A percentile compares a stretch with the other conserved stretches of the same genome.
Evolutionary conservation across 2,797 vertebrate species (phyloP).

Genomic region (Melanogrammus aeglefinus): DNA sequence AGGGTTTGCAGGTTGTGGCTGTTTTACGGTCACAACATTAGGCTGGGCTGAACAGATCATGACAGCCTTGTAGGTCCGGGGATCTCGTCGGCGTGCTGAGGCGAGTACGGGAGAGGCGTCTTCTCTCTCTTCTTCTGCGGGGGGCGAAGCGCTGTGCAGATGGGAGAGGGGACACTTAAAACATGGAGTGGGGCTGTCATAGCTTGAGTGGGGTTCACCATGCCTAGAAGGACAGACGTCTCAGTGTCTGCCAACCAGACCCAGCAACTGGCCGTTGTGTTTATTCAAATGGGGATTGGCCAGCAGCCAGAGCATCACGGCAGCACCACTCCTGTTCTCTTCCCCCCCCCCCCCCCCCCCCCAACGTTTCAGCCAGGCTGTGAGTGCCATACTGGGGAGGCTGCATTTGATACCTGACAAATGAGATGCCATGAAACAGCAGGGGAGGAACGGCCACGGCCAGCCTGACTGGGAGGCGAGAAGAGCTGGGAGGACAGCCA

Average conservation of each 20-base stretch:
- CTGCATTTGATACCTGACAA: conserved; percentile 85
- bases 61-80: too few relatives aligned
- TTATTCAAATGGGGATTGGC: conserved; percentile 88
- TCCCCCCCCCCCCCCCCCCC: too few relatives aligned
- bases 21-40: background rate
- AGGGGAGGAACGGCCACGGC: conserved; percentile 56
- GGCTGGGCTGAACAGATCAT: background rate
- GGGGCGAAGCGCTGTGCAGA: background rate
- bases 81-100: too few relatives aligned
- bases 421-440: conserved; percentile 82
- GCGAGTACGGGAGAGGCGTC: background rate
- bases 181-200: background rate
- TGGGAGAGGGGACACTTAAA: background rate
- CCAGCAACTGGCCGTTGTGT: conserved; percentile 77
- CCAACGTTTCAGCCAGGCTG: conserved; percentile 39
- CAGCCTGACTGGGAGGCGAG: background rate
- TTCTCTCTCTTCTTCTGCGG: background rate
- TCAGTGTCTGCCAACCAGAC: conserved; percentile 74
- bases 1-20: background rate
- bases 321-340: conserved; percentile 67
- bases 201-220: background rate
- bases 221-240: conserved; percentile 70
- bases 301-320: conserved; percentile 80
- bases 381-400: conserved; percentile 77
- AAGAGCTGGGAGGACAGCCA: background rate